Base-by-base conservation (phyloP, 2,113 vertebrate genomes). In the Anoplopoma fimbria region DNA sequence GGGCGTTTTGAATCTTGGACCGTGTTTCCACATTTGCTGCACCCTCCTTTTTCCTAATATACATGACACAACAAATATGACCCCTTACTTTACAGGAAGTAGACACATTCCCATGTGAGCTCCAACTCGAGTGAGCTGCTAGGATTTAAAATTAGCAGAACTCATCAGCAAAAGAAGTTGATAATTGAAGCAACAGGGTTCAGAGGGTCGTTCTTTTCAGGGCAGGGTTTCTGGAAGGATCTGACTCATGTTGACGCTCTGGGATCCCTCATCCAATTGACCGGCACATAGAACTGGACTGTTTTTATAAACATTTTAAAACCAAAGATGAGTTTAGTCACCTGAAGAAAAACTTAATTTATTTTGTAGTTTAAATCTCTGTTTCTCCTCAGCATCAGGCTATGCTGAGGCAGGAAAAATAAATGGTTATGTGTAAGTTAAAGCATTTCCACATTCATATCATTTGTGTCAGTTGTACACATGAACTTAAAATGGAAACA, bases 211-310 rank as follows among this genome's bases (percentile, higher is more conserved):
- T 62, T 76, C 40, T 77, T 68, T 49, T 84, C 51, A 75, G 76
- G 69, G 9, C 70, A 62, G 57, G 38, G 64, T 82, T 81, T 83
- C 67, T 77, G 75, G 78, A 83, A 85, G 34, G 49, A 76, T 70
- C 33, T 73, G 67, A 83, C 33, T 77, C 61, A 72, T 21, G 58
- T n/a, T 82, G 33, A 33, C 31, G 4, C 9, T 65, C 6, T 71
- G 53, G 64, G 55, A 69, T 72, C 33, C 31, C 13, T 80, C 38
- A 5, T 33, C 23, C 2, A 57, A 53, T 60, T 2, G 33, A 72
- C n/a, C 53, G 45, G 13, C 60, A 45, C 34, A 49, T 9, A 8
- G 1, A 3, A 55, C 33, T 58, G 34, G 29, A 49, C 27, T 45
- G 45, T 63, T 81, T 78, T 51, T 25, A 40, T n/a, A 61, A 9